These are phyloP conservation scores for Sakesphorus luctuosus DNA, from an alignment of 2,113 vertebrate species.

Conservation along the genomic window DNA sequence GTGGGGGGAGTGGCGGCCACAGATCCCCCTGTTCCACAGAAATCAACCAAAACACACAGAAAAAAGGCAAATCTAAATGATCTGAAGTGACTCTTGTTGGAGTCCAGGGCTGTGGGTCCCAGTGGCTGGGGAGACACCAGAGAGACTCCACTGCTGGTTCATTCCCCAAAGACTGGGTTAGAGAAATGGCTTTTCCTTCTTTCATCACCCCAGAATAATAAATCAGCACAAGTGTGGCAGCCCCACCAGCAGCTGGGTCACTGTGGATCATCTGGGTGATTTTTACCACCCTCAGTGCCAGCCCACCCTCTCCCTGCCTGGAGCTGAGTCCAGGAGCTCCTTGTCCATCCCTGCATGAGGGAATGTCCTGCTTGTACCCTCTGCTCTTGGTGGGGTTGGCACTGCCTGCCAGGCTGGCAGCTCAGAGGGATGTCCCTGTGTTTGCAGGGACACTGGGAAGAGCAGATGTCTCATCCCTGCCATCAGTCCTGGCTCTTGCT, in stretches of 20 bases:
- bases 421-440: background rate
- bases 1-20: rapidly evolving
- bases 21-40: background rate
- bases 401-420: background rate
- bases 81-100: background rate
- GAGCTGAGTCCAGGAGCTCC: rapidly evolving
- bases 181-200: background rate
- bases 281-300: background rate
- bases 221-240: background rate
- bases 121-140: rapidly evolving
- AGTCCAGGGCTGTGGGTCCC: background rate
- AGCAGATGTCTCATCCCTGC: no score
- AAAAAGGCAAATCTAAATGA: rapidly evolving
- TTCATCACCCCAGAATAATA: background rate
- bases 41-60: background rate
- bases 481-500: no score
- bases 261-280: background rate
- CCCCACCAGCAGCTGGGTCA: background rate
- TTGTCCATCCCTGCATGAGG: background rate
- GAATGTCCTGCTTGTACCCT: background rate
- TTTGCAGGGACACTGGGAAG: no score
- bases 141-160: no score
- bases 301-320: no score
- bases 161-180: background rate
- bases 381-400: background rate